These are phyloP conservation scores for Embidobia sp. DNA, from an alignment of 2,888 invertebrate species.

Conservation along the genomic window DNA sequence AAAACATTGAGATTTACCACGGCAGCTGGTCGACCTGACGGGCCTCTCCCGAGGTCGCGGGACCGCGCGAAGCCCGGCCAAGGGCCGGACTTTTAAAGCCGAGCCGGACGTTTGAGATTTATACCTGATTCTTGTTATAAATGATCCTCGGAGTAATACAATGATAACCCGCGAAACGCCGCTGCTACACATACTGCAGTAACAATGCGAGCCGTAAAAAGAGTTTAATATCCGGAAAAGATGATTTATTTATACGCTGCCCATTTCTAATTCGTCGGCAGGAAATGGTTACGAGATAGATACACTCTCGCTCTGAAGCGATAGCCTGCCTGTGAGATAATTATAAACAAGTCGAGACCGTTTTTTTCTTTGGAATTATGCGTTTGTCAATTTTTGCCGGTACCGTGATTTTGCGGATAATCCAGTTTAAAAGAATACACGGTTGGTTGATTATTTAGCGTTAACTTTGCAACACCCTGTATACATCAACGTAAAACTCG, in stretches of 20 bases:
- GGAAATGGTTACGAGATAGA: conserved; percentile 43
- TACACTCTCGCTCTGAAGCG: conserved; percentile 19
- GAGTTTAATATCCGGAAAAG: conserved; percentile 58
- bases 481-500: conserved; percentile 45
- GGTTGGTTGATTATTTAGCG: conserved; percentile 31
- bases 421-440: neutral
- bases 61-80: conserved; percentile 54
- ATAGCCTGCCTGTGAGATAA: conserved; percentile 6
- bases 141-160: conserved; percentile 61
- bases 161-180: conserved; percentile 60
- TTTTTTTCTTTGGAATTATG: no score
- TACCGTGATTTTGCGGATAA: neutral
- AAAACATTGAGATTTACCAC: conserved; percentile 71
- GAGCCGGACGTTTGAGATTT: conserved; percentile 64
- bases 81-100: conserved; percentile 68
- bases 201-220: conserved; percentile 51
- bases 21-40: conserved; percentile 71
- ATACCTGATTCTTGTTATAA: conserved; percentile 66
- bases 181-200: conserved; percentile 47
- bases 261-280: conserved; percentile 53
- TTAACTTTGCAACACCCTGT: conserved; percentile 51
- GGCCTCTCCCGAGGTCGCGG: conserved; percentile 53
- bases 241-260: conserved; percentile 58
- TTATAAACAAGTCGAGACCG: conserved; percentile 2
- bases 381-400: no score